Evolutionary conservation across 2,888 invertebrate genomes (phyloP).

Genomic region (Lamellibrachia satsuma): DNA sequence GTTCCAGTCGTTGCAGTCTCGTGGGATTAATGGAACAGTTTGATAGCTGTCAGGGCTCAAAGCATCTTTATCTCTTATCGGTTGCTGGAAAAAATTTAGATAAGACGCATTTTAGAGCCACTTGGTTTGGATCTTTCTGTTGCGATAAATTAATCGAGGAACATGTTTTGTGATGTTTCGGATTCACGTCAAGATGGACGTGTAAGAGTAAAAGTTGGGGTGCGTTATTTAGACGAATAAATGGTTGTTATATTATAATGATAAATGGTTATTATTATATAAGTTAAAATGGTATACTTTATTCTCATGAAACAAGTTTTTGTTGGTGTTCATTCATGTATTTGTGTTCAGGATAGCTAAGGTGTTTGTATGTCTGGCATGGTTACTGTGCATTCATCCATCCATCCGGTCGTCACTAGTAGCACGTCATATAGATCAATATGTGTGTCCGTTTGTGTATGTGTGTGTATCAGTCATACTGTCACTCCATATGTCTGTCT

Average conservation of each 20-base stretch:
- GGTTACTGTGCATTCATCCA: too few species aligned
- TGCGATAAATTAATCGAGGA: background rate
- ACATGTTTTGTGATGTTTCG: background rate
- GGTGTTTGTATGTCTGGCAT: too few species aligned
- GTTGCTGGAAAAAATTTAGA: background rate
- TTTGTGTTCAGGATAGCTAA: too few species aligned
- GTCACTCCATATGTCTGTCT: background rate
- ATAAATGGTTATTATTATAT: background rate
- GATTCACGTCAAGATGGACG: background rate
- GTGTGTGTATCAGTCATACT: background rate
- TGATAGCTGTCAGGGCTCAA: constrained; percentile 1
- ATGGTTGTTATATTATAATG: background rate
- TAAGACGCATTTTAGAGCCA: background rate
- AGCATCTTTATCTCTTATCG: background rate
- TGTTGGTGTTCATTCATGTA: too few species aligned
- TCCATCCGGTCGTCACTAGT: too few species aligned
- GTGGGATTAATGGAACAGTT: background rate
- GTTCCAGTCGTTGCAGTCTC: background rate
- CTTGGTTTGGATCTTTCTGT: background rate
- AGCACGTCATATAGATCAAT: background rate
- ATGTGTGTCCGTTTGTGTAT: background rate
- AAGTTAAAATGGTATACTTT: too few species aligned
- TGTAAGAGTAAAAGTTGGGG: background rate
- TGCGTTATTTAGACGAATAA: background rate
- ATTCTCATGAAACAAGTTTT: too few species aligned